Evolutionary conservation across 2,797 vertebrate genomes (phyloP).

Genomic region (Toxotes lorentzi): DNA sequence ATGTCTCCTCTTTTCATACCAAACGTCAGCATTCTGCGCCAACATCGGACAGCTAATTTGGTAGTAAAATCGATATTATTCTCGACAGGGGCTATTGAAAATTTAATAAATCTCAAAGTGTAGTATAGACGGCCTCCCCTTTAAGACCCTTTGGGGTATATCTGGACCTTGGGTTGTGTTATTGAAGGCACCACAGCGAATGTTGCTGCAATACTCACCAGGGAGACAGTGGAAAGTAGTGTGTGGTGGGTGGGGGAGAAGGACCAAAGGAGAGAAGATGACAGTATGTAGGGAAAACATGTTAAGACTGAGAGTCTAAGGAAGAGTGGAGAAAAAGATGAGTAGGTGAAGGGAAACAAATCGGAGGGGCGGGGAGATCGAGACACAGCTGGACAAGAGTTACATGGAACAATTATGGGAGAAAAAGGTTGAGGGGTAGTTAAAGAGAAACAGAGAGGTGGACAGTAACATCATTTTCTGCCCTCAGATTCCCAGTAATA

Average conservation of each 20-base stretch:
- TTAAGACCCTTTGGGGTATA: neutral
- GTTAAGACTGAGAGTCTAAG: neutral
- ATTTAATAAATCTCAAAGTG: constrained; percentile 29
- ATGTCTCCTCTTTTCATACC: constrained; percentile 44
- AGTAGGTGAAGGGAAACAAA: constrained; percentile 3
- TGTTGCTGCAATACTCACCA: constrained; percentile 7
- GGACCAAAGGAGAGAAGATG: neutral
- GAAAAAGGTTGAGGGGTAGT: constrained; percentile 23
- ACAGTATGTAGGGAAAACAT: neutral
- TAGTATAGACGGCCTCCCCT: constrained; percentile 12
- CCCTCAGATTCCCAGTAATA: constrained; percentile 41
- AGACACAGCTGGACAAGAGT: constrained; percentile 6
- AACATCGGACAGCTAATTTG: constrained; percentile 43
- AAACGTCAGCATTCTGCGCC: constrained; percentile 35
- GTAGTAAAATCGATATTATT: constrained; percentile 38
- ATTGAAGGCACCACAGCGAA: neutral
- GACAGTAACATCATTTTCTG: constrained; percentile 59
- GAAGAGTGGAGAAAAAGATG: neutral
- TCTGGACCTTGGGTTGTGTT: neutral
- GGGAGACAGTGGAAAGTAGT: neutral
- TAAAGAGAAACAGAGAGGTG: constrained; percentile 51
- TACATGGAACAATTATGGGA: constrained; percentile 18
- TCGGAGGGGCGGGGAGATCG: neutral
- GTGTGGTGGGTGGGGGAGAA: too few species aligned
- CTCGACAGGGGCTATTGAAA: constrained; percentile 32